Percentiles rank a stretch among this genome's conserved stretches.
phyloP scores from a whole-genome alignment of 1,140 invertebrate species.

The Tetragonula clypearis region DNA sequence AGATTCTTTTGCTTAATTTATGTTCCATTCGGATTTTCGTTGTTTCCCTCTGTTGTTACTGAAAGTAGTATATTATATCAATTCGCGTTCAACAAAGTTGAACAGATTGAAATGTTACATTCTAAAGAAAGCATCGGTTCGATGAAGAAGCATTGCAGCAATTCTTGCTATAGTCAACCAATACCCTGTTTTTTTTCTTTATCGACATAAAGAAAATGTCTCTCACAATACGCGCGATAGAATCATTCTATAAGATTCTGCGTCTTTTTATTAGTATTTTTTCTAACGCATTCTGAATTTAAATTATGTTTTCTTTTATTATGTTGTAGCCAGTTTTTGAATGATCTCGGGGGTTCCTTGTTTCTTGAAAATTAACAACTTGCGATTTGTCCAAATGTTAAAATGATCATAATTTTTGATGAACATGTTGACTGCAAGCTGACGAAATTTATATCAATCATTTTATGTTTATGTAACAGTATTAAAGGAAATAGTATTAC shows the following conservation, averaged over 20 bases:
- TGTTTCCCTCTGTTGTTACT: background rate
- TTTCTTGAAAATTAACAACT: background rate
- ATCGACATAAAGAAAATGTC: background rate
- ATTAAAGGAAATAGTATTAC: background rate
- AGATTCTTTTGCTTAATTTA: too few relatives aligned
- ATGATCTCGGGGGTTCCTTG: background rate
- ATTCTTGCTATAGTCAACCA: background rate
- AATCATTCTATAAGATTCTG: background rate
- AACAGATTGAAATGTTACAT: background rate
- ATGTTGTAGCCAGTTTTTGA: background rate
- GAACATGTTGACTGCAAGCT: too few relatives aligned
- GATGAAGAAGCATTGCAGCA: background rate
- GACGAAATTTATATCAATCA: too few relatives aligned
- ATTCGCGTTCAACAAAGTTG: too few relatives aligned
- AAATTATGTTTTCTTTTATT: background rate
- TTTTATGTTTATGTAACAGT: background rate
- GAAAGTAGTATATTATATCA: background rate
- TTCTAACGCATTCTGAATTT: background rate
- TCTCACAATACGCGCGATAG: background rate
- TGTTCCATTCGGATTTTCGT: background rate
- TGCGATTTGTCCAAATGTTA: background rate
- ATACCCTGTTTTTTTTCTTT: constrained; percentile 12
- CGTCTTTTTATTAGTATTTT: background rate
- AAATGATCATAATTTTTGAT: background rate
- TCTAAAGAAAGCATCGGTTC: background rate